These are phyloP conservation scores for Chelonus formosanus DNA, from an alignment of 2,888 invertebrate species.

Conservation along the genomic window DNA sequence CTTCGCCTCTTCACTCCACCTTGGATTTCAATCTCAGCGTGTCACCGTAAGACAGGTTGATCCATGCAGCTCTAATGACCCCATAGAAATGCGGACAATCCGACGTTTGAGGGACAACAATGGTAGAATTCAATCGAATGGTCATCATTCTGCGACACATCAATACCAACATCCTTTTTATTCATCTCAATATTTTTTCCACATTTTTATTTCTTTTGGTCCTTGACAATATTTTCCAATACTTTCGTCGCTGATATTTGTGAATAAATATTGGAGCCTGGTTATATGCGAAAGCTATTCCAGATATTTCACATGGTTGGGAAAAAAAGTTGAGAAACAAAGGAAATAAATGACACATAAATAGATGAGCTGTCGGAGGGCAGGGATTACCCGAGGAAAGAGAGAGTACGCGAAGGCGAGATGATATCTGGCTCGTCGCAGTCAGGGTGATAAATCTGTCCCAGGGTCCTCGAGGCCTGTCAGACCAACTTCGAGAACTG, in stretches of 20 bases:
- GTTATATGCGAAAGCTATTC: not conserved
- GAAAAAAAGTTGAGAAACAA: constrained; percentile 23
- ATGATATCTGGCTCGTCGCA: constrained; percentile 60
- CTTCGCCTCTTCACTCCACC: constrained; percentile 30
- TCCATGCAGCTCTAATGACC: constrained; percentile 39
- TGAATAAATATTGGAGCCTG: no score
- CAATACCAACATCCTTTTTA: constrained; percentile 5
- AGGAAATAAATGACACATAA: constrained; percentile 49
- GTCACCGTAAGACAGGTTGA: constrained; percentile 36
- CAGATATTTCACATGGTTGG: not conserved
- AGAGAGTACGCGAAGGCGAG: constrained; percentile 48
- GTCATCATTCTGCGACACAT: constrained; percentile 13
- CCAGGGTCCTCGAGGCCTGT: constrained; percentile 47
- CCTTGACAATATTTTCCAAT: no score
- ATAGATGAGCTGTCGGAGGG: constrained; percentile 54
- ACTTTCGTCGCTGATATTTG: no score
- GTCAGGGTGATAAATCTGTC: constrained; percentile 61
- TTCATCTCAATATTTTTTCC: not conserved
- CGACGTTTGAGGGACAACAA: constrained; percentile 49
- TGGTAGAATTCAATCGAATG: constrained; percentile 39
- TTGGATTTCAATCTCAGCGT: constrained; percentile 18
- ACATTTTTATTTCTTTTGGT: no score
- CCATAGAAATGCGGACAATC: constrained; percentile 47
- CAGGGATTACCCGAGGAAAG: constrained; percentile 51
- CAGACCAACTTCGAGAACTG: constrained; percentile 46